phyloP scores from a whole-genome alignment of 2,888 invertebrate genomes.

The Ectropis crepuscularia region DNA sequence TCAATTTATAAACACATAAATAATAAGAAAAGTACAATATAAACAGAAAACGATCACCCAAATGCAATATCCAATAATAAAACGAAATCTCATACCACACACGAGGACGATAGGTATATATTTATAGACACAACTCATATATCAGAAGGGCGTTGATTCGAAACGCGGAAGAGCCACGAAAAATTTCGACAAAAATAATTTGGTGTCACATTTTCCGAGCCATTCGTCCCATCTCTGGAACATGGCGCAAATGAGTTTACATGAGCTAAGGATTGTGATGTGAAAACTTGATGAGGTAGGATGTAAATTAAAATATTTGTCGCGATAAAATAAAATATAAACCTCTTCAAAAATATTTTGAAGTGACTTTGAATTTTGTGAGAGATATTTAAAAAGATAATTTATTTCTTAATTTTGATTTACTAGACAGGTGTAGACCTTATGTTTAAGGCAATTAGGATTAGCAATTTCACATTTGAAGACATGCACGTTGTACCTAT shows the following conservation, averaged over 20 bases:
- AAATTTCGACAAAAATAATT: slow-evolving; percentile 63
- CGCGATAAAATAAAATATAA: too few species aligned
- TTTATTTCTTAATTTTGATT: too few species aligned
- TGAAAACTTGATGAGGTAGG: background rate
- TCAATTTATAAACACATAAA: too few species aligned
- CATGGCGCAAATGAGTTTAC: slow-evolving; percentile 28
- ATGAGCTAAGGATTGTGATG: slow-evolving; percentile 18
- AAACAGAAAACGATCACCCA: slow-evolving; percentile 41
- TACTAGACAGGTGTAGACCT: too few species aligned
- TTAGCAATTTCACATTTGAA: too few species aligned
- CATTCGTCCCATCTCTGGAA: slow-evolving; percentile 60
- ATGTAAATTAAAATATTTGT: background rate
- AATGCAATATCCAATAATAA: slow-evolving; percentile 39
- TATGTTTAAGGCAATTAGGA: too few species aligned
- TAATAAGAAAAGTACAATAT: slow-evolving; percentile 30
- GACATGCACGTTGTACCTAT: too few species aligned
- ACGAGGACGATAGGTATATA: slow-evolving; percentile 47
- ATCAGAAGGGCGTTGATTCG: slow-evolving; percentile 75
- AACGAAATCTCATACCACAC: slow-evolving; percentile 67
- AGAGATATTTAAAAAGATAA: too few species aligned
- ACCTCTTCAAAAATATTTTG: too few species aligned
- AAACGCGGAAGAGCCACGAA: slow-evolving; percentile 68
- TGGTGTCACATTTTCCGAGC: slow-evolving; percentile 67
- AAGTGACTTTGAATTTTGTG: too few species aligned
- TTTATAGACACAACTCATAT: slow-evolving; percentile 43